Percentiles rank a stretch among this genome's conserved stretches.
Conservation (phyloP, 2,113 vertebrate species). For the Edolisoma coerulescens region DNA sequence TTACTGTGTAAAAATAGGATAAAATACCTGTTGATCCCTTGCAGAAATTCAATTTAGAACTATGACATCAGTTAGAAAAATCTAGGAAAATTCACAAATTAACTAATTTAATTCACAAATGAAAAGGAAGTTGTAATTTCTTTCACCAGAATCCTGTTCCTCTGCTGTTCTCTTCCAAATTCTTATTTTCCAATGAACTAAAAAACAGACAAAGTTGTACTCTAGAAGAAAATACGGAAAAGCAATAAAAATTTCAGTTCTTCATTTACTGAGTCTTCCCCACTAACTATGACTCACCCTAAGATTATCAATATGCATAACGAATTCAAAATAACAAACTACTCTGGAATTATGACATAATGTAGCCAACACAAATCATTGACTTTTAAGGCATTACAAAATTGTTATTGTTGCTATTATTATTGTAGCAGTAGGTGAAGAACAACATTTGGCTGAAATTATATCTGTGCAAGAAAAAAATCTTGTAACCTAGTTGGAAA, state of each 20-base stretch:
- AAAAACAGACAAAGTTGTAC: neutral
- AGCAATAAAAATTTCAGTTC: conserved; percentile 38
- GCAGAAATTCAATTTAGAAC: neutral
- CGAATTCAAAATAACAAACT: conserved; percentile 6
- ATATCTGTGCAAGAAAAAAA: neutral
- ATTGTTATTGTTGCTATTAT: neutral
- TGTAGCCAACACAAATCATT: neutral
- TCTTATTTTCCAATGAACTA: neutral
- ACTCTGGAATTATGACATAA: neutral
- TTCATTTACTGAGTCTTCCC: conserved; percentile 15
- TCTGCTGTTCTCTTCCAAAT: neutral
- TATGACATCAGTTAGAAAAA: neutral
- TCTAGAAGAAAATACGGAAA: conserved; percentile 17
- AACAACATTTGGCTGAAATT: neutral
- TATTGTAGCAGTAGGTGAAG: neutral
- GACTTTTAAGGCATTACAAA: neutral
- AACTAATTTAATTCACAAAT: neutral
- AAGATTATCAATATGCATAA: neutral
- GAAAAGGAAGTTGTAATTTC: neutral
- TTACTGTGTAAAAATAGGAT: neutral
- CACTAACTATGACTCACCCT: conserved; percentile 1
- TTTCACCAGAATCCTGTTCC: neutral
- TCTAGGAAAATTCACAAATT: neutral
- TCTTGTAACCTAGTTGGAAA: neutral
- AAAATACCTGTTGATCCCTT: neutral